These are phyloP conservation scores for Acrobasis repandana DNA, from an alignment of 2,888 invertebrate genomes.

Conservation along the genomic window DNA sequence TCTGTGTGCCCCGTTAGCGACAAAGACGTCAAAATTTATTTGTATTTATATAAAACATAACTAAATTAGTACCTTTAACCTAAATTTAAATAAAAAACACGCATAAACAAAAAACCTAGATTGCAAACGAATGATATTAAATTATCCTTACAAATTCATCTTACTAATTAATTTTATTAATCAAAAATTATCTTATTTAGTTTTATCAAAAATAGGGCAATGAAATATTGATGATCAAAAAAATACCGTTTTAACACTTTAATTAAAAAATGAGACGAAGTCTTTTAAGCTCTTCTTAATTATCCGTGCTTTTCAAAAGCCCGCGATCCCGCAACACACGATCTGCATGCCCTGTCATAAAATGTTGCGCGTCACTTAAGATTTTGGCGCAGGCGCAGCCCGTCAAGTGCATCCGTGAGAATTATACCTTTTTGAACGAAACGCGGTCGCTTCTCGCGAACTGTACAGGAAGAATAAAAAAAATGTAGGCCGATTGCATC, in stretches of 20 bases:
- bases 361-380: conserved; percentile 13
- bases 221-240: neutral
- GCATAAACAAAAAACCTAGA: no score
- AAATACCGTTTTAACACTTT: neutral
- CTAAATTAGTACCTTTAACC: no score
- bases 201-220: no score
- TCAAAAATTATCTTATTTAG: no score
- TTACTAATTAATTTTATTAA: no score
- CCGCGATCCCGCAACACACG: conserved; percentile 1
- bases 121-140: no score
- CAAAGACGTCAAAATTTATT: no score
- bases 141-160: no score
- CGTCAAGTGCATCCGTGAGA: conserved; percentile 22
- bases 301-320: conserved; percentile 15
- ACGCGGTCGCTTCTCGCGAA: conserved; percentile 7
- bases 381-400: conserved; percentile 14
- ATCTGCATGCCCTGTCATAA: conserved; percentile 22
- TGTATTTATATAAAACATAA: no score
- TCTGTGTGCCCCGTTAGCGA: no score
- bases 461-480: conserved; percentile 19
- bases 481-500: conserved; percentile 11
- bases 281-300: conserved; percentile 12
- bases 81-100: no score
- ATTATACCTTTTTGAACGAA: conserved; percentile 8
- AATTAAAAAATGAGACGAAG: neutral